Evolutionary conservation across 2,888 invertebrate species (phyloP), one percentile per base, ranked within the genome.

Genomic region (Eupithecia subfuscata): DNA sequence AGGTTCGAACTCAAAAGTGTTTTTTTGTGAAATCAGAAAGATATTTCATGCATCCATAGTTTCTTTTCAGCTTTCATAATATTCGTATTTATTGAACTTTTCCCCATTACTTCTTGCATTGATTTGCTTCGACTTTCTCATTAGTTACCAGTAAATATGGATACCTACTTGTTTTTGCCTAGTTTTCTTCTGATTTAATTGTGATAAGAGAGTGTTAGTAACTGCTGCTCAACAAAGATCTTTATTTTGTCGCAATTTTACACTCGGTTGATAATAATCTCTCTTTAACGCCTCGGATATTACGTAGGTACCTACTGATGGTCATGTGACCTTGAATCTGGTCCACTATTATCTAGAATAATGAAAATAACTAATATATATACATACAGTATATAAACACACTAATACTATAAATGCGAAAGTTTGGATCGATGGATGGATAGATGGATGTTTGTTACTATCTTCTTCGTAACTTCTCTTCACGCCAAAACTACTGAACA

Each of bases 81-180:
- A 52, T 56, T 56, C 9, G 11, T 56, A 22, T 56, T 56, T 56
- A 56, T 25, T 22, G 4, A 4, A 5, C 56, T 56, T 56, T 56
- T 56, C 22, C 56, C 56, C 2, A 56, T 56, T 56, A 56, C 22
- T n/a, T 22, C 3, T 56, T 12, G 12, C 22, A 56, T 22, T 52
- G n/a, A n/a, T 56, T 60, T 60, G 60, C 60, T 60, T 60, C 14
- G 25, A 25, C 60, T 60, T 25, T 60, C 60, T 56, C 56, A 22
- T 22, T 12, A 11, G 22, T 56, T 56, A 56, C 5, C 25, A 60
- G 25, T 60, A 56, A 56, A 11, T n/a, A 22, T 0, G 8, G 52
- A 3, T 4, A 6, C n/a, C 5, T 34, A 18, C 22, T 60, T 25
- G 14, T 60, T 60, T 25, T 25, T 60, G 60, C 12, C 25, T 48